These are phyloP conservation scores for Hozukius guyotensis DNA, from an alignment of 2,797 vertebrate genomes.

Conservation along the genomic window DNA sequence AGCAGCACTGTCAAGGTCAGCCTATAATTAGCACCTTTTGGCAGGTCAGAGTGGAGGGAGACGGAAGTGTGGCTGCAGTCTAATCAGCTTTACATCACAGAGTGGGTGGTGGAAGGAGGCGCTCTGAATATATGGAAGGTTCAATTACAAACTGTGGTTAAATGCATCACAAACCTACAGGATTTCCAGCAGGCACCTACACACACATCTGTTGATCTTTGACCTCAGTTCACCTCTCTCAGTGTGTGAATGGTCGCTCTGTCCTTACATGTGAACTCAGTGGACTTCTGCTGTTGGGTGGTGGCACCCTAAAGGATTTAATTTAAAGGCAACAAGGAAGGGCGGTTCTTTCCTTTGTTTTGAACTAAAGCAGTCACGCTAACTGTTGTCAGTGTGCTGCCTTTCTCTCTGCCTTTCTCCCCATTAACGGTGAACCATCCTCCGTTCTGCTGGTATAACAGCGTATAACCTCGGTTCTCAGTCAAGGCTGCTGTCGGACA, in stretches of 20 bases:
- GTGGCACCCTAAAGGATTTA: neutral
- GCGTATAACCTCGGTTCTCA: neutral
- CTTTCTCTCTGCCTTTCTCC: neutral
- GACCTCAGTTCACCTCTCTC: neutral
- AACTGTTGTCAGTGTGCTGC: neutral
- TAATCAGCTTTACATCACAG: conserved; percentile 57
- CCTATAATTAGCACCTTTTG: conserved; percentile 70
- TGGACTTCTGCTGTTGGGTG: neutral
- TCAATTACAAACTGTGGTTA: conserved; percentile 27
- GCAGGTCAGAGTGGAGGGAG: conserved; percentile 48
- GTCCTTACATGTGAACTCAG: neutral
- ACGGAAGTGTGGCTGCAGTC: conserved; percentile 47
- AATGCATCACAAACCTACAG: neutral
- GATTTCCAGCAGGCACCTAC: neutral
- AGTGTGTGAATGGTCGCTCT: neutral
- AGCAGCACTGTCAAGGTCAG: conserved; percentile 40
- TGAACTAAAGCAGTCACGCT: neutral
- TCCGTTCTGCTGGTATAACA: neutral
- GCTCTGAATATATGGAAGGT: conserved; percentile 18
- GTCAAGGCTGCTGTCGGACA: neutral
- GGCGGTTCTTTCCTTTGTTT: neutral
- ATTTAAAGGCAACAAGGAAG: neutral
- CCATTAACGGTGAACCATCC: neutral
- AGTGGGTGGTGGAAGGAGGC: conserved; percentile 26
- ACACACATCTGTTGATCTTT: neutral